Conservation (phyloP, 2,888 invertebrate species). For the Pandemis corylana region DNA sequence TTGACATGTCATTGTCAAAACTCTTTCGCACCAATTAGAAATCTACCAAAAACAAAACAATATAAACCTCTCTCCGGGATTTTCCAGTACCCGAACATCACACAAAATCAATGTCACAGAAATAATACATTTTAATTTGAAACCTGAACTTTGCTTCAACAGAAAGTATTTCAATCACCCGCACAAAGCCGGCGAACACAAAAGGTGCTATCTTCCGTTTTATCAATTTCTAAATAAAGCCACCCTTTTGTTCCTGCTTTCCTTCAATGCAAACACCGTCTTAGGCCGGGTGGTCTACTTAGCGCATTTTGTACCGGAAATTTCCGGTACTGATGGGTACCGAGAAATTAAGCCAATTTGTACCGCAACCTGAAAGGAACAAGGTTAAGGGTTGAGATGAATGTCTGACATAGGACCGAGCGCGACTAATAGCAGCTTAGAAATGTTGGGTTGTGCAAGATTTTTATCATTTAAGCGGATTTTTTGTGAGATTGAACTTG, state of each 20-base stretch:
- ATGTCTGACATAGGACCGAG: background rate
- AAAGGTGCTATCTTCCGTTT: conserved; percentile 37
- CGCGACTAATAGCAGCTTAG: background rate
- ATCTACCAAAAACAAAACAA: background rate
- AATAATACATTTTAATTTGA: conserved; percentile 38
- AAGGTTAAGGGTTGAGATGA: background rate
- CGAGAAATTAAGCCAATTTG: background rate
- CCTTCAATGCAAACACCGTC: conserved; percentile 10
- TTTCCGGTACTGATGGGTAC: background rate
- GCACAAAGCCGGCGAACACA: conserved; percentile 18
- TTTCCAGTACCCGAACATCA: background rate
- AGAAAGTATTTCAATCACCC: conserved; percentile 39
- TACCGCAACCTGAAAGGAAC: background rate
- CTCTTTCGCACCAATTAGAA: no score
- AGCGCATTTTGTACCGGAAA: conserved; percentile 9
- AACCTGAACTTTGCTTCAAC: conserved; percentile 28
- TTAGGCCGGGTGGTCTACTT: conserved; percentile 16
- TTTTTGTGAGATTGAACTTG: background rate
- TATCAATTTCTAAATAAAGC: conserved; percentile 36
- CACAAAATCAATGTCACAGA: conserved; percentile 24
- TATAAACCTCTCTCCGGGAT: background rate
- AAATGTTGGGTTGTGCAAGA: conserved; percentile 7
- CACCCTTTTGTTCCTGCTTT: conserved; percentile 28
- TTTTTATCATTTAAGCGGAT: conserved; percentile 6
- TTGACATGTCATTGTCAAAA: no score